Conservation (phyloP, 2,888 invertebrate genomes). For the Parnassius apollo region DNA sequence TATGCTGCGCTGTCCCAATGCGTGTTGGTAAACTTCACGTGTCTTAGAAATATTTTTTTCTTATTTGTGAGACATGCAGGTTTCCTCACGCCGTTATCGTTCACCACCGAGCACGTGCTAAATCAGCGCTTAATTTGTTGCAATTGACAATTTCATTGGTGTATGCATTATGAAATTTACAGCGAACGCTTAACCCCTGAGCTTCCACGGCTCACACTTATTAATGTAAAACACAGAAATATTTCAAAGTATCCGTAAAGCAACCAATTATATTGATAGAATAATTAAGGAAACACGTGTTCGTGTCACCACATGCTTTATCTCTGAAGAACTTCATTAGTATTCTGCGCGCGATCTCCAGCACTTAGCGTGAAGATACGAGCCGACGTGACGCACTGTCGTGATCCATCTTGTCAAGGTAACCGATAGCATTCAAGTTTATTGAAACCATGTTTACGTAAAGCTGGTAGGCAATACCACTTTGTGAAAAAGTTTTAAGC, state of each 20-base stretch:
- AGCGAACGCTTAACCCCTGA: no score
- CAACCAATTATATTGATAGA: slow-evolving; percentile 17
- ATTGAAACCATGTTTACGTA: neutral
- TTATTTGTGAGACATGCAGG: no score
- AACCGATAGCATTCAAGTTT: slow-evolving; percentile 22
- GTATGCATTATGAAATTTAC: no score
- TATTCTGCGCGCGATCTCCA: slow-evolving; percentile 48
- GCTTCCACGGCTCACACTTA: no score
- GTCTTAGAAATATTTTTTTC: no score
- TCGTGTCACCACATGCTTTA: slow-evolving; percentile 19
- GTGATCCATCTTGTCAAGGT: slow-evolving; percentile 31
- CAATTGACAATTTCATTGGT: no score
- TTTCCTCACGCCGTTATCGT: no score
- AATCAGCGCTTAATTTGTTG: no score
- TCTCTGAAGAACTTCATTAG: slow-evolving; percentile 46
- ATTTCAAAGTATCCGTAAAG: slow-evolving; percentile 10
- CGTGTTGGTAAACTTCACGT: no score
- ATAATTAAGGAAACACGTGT: slow-evolving; percentile 23
- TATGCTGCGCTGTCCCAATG: no score
- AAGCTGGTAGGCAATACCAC: neutral
- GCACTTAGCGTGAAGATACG: slow-evolving; percentile 61
- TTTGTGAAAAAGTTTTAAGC: neutral
- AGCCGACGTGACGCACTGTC: slow-evolving; percentile 23
- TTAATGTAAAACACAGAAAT: no score
- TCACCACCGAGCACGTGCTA: no score